These are phyloP conservation scores for Euwallacea fornicatus DNA, from an alignment of 1,140 invertebrate species.

Conservation along the genomic window DNA sequence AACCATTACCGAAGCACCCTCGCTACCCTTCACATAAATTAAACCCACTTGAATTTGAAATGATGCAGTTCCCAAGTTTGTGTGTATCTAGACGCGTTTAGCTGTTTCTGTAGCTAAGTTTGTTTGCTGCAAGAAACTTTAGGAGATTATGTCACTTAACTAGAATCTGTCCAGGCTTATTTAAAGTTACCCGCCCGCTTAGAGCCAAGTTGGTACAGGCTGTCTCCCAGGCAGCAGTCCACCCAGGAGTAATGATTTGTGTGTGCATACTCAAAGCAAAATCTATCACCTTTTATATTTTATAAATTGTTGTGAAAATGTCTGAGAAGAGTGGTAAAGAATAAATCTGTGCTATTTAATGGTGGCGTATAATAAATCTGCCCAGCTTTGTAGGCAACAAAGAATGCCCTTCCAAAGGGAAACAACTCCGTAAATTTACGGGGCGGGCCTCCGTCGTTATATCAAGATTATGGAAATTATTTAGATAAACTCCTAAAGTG, in stretches of 20 bases:
- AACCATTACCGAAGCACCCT: too few species aligned
- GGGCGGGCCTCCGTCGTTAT: constrained; percentile 12
- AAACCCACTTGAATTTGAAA: not conserved
- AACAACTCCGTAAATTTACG: constrained; percentile 16
- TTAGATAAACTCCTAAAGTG: constrained; percentile 33
- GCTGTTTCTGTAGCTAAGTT: constrained; percentile 6
- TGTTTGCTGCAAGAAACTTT: constrained; percentile 7
- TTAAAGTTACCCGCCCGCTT: not conserved
- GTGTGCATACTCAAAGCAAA: too few species aligned
- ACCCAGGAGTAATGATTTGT: too few species aligned
- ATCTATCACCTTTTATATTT: too few species aligned
- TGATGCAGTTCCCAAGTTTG: constrained; percentile 6
- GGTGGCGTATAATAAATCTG: constrained; percentile 18
- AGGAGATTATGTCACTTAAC: constrained; percentile 16
- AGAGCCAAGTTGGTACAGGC: not conserved
- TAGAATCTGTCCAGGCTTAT: constrained; percentile 8
- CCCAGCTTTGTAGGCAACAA: constrained; percentile 4
- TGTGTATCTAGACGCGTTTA: constrained; percentile 12
- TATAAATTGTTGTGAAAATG: too few species aligned
- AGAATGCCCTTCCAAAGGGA: constrained; percentile 17
- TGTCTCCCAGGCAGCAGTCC: not conserved
- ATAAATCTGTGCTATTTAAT: constrained; percentile 41
- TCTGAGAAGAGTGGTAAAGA: not conserved
- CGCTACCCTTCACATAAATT: not conserved
- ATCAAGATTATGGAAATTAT: constrained; percentile 37